These are phyloP conservation scores for Nettapus auritus DNA, from an alignment of 2,113 vertebrate species.

Conservation along the genomic window DNA sequence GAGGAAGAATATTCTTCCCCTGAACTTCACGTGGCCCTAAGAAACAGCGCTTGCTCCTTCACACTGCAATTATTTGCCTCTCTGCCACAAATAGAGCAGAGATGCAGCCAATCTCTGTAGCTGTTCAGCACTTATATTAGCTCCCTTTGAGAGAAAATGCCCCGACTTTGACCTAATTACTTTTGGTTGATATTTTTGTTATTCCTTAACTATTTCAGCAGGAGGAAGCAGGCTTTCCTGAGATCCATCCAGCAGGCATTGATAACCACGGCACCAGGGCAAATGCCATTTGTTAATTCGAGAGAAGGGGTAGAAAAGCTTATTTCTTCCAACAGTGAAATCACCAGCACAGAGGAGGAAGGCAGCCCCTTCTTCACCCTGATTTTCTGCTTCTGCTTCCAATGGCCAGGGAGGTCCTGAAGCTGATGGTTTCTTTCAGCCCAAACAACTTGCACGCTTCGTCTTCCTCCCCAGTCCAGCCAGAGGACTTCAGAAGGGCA, in stretches of 20 bases:
- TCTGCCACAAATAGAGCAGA: background rate
- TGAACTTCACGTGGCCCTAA: background rate
- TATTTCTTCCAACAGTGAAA: background rate
- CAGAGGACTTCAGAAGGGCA: background rate
- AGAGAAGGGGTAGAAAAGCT: background rate
- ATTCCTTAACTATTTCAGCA: background rate
- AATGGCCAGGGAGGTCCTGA: background rate
- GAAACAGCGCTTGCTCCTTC: background rate
- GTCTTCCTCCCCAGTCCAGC: background rate
- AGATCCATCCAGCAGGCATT: background rate
- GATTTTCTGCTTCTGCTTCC: background rate
- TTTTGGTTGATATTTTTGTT: background rate
- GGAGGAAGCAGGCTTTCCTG: background rate
- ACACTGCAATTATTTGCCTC: background rate
- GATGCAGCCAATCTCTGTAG: background rate
- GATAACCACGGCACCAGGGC: background rate
- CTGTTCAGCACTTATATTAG: background rate
- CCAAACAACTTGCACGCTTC: background rate
- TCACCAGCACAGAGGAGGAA: background rate
- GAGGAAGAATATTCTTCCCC: background rate
- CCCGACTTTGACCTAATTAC: background rate
- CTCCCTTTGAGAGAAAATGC: background rate
- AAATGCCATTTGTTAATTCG: background rate
- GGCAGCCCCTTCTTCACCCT: background rate
- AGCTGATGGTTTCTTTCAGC: background rate